phyloP scores from a whole-genome alignment of 2,113 vertebrate genomes.

The Dipodomys spectabilis region DNA sequence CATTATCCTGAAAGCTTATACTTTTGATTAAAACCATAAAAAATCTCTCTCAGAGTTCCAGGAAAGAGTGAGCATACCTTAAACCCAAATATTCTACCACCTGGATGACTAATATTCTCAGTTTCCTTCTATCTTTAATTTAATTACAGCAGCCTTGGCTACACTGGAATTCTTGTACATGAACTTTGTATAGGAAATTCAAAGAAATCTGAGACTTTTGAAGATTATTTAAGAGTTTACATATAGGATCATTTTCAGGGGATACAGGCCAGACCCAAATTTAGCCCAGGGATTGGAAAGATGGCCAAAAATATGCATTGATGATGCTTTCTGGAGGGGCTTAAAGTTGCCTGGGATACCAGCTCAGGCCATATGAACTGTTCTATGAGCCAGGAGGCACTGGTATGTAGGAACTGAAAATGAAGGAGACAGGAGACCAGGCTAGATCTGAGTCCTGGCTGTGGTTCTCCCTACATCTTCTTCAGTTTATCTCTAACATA shows the following conservation, averaged over 20 bases:
- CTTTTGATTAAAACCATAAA: slow-evolving; percentile 67
- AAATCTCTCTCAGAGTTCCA: slow-evolving; percentile 55
- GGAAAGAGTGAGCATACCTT: slow-evolving; percentile 45
- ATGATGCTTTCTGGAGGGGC: not conserved
- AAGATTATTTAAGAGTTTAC: slow-evolving; percentile 61
- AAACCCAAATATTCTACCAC: slow-evolving; percentile 58
- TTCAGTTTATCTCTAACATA: slow-evolving; percentile 30
- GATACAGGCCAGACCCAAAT: not conserved
- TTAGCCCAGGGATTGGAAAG: slow-evolving; percentile 17
- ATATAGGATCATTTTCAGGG: slow-evolving; percentile 43
- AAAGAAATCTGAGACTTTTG: slow-evolving; percentile 55
- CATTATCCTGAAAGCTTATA: slow-evolving; percentile 46
- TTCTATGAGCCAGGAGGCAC: not conserved
- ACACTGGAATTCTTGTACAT: slow-evolving; percentile 49
- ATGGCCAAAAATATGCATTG: not conserved
- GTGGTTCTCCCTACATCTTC: slow-evolving; percentile 27
- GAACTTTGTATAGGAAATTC: slow-evolving; percentile 47
- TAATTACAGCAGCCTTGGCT: slow-evolving; percentile 43
- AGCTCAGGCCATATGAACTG: not conserved
- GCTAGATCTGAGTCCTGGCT: slow-evolving; percentile 14
- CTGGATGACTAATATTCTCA: slow-evolving; percentile 40
- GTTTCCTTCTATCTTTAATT: slow-evolving; percentile 65
- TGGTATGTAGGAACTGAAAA: not conserved
- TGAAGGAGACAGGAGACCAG: not conserved
- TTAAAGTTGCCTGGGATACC: not conserved